These are phyloP conservation scores for Muscidifurax raptorellus DNA, from an alignment of 1,140 invertebrate genomes.

Conservation along the genomic window DNA sequence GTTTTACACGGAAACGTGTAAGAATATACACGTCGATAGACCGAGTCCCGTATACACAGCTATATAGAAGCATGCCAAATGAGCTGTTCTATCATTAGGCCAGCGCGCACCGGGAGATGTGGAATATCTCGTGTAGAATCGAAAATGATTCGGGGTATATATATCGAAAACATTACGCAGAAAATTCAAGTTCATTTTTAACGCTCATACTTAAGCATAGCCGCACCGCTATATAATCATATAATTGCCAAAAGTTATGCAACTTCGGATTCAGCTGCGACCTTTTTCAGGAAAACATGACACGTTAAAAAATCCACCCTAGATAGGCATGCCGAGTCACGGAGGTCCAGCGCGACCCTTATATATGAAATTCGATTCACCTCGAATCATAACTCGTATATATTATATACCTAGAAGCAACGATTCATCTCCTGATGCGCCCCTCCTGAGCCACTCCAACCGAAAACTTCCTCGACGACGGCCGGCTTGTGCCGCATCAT, in stretches of 20 bases:
- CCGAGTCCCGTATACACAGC: background rate
- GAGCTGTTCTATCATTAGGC: conserved; percentile 46
- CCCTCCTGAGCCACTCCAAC: background rate
- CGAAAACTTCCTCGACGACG: background rate
- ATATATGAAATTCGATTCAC: background rate
- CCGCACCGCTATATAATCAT: too few species aligned
- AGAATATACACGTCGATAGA: too few species aligned
- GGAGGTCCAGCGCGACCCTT: background rate
- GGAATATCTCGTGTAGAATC: too few species aligned
- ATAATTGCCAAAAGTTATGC: too few species aligned
- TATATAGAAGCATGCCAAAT: conserved; percentile 11
- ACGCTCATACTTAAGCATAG: too few species aligned
- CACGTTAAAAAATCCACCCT: background rate
- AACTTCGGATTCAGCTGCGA: background rate
- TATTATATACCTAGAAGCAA: background rate
- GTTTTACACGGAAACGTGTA: background rate
- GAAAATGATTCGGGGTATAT: too few species aligned
- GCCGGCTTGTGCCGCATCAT: background rate
- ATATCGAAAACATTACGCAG: too few species aligned
- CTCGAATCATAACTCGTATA: background rate
- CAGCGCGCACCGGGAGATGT: too few species aligned
- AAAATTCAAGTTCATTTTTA: too few species aligned
- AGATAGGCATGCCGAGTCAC: background rate
- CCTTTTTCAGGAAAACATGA: background rate
- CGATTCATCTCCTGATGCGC: background rate